These are phyloP conservation scores for Ooceraea biroi DNA, from an alignment of 1,140 invertebrate genomes.

Conservation along the genomic window DNA sequence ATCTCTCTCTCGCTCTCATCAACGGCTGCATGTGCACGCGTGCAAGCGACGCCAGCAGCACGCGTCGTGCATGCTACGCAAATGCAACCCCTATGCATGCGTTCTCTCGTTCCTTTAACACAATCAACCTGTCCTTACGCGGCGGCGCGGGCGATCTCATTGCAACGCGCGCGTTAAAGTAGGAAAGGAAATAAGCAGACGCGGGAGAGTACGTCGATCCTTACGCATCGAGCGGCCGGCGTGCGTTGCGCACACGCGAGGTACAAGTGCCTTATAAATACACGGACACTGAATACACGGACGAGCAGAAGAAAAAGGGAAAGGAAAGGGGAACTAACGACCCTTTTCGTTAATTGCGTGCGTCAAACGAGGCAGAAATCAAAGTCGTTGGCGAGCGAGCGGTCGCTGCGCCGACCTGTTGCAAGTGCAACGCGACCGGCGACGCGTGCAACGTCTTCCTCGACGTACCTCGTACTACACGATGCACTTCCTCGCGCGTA, in stretches of 20 bases:
- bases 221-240: conserved; percentile 10
- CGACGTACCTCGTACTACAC: neutral
- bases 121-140: conserved; percentile 62
- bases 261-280: no score
- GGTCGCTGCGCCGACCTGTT: conserved; percentile 43
- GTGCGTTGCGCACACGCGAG: conserved; percentile 33
- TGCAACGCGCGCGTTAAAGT: conserved; percentile 57
- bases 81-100: conserved; percentile 50
- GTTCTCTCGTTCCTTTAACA: conserved; percentile 49
- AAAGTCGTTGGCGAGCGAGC: conserved; percentile 38
- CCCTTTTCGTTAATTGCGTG: conserved; percentile 58
- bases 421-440: conserved; percentile 51
- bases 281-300: no score
- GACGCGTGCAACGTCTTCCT: conserved; percentile 56
- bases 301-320: no score
- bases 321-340: neutral
- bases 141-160: conserved; percentile 22
- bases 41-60: conserved; percentile 60
- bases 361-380: conserved; percentile 51
- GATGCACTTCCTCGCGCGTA: conserved; percentile 13
- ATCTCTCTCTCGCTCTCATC: conserved; percentile 47
- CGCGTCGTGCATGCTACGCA: conserved; percentile 46
- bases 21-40: conserved; percentile 49
- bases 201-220: conserved; percentile 54
- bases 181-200: conserved; percentile 47